Evolutionary conservation across 2,888 invertebrate species (phyloP).

Genomic region (Hemaris fuciformis): DNA sequence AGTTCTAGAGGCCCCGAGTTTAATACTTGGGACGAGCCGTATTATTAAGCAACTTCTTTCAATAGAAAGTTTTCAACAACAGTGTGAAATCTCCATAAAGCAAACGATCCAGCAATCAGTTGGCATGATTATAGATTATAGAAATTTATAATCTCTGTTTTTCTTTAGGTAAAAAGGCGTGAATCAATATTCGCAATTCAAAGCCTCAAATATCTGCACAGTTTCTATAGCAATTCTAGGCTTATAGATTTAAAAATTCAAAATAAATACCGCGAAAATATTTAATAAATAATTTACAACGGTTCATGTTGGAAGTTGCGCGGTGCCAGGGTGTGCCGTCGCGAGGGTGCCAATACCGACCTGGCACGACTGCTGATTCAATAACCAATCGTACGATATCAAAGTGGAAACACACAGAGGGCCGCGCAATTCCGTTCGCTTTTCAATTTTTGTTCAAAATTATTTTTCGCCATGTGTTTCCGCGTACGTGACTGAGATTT

Average conservation of each 20-base stretch:
- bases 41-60: too few relatives aligned
- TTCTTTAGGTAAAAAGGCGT: too few relatives aligned
- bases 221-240: neutral
- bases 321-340: conserved; percentile 8
- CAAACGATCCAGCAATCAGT: too few relatives aligned
- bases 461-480: neutral
- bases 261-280: neutral
- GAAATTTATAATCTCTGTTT: too few relatives aligned
- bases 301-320: neutral
- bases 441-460: neutral
- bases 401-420: neutral
- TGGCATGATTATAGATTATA: too few relatives aligned
- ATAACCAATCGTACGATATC: conserved; percentile 9
- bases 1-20: too few relatives aligned
- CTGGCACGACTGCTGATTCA: conserved; percentile 13
- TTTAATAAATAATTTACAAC: neutral
- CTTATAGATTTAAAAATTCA: neutral
- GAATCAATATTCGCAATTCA: too few relatives aligned
- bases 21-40: too few relatives aligned
- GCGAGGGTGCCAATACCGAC: conserved; percentile 11
- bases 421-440: neutral
- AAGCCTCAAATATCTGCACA: too few relatives aligned
- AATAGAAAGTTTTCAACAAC: too few relatives aligned
- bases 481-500: neutral
- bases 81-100: too few relatives aligned